Base-by-base conservation (phyloP, 2,797 vertebrate species). In the Lacerta bilineata region DNA sequence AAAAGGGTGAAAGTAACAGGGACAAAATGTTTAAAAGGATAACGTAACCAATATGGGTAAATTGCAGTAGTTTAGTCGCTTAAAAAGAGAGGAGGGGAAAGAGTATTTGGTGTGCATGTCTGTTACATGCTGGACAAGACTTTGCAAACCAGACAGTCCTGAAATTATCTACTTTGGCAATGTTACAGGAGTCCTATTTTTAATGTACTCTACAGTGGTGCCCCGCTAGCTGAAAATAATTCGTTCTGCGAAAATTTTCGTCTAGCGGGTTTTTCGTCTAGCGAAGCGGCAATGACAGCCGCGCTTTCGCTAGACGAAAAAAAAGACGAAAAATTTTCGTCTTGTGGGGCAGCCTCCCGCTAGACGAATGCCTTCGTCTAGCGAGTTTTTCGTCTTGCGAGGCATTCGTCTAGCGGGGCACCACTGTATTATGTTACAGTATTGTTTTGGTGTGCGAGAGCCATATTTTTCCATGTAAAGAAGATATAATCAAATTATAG, bases 1-100 rank as follows among this genome's bases (percentile, higher is more conserved):
- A 86, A 68, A 83, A 4, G 71, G 46, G 43, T 3, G 69, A 69
- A 50, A 90, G 8, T 61, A 41, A n/a, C 43, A 83, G 23, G 83
- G 82, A n/a, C 0, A 83, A 83, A 82, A 23, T 41, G n/a, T 69
- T 90, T 79, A 36, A 84, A 86, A 90, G 15, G 46, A 55, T 88
- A 59, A 80, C 55, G 4, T 81, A 72, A 43, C 15, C 75, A 27
- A 50, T 83, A 39, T 64, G 3, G 5, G 23, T 83, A 39, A 36
- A 88, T n/a, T 39, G 20, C 3, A 10, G 25, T 43, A 50, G 23
- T 78, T 50, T 78, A 50, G 76, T 50, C 25, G 10, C 41, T 78
- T 39, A 41, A 64, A 61, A n/a, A 41, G 25, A 50, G 3, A 78
- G 15, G 46, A 13, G 7, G 27, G 29, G 15, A 79, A 55, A 74